Percentiles rank a stretch among this genome's conserved stretches.
Evolutionary conservation across 2,797 vertebrate genomes (phyloP).

Genomic region (Rhodeus uyekii): DNA sequence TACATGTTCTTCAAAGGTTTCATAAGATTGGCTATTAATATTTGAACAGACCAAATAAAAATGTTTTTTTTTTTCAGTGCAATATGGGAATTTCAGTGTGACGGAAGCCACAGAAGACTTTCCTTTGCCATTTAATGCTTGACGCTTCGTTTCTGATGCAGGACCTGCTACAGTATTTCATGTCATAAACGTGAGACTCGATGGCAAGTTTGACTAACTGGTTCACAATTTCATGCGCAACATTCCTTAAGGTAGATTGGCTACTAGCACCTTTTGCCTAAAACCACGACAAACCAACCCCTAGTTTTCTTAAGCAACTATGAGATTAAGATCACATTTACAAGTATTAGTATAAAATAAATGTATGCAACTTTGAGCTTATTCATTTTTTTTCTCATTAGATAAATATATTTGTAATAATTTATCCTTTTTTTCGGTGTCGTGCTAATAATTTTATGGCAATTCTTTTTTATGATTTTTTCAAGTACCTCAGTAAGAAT

Average conservation of each 20-base stretch:
- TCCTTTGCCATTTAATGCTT: slow-evolving; percentile 23
- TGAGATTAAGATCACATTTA: slow-evolving; percentile 69
- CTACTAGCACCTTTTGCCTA: slow-evolving; percentile 71
- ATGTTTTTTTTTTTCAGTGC: neutral
- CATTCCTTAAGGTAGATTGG: slow-evolving; percentile 74
- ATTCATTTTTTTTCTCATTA: slow-evolving; percentile 62
- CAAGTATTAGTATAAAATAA: slow-evolving; percentile 74
- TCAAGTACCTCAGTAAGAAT: slow-evolving; percentile 75
- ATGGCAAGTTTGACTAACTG: slow-evolving; percentile 61
- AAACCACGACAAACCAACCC: slow-evolving; percentile 57
- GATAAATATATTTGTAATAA: slow-evolving; percentile 73
- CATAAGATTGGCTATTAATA: neutral
- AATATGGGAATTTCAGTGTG: neutral
- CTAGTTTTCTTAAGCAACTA: slow-evolving; percentile 66
- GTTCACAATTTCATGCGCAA: slow-evolving; percentile 52
- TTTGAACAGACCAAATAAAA: neutral
- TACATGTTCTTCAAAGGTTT: neutral
- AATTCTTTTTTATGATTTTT: slow-evolving; percentile 70
- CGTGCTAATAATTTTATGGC: slow-evolving; percentile 65
- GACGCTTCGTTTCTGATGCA: slow-evolving; percentile 42
- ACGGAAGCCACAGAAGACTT: neutral
- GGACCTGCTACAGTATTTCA: slow-evolving; percentile 61
- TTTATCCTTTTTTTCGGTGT: slow-evolving; percentile 62
- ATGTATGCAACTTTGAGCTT: slow-evolving; percentile 66
- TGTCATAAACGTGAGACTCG: slow-evolving; percentile 54